Percentiles rank a stretch among this genome's conserved stretches.
phyloP scores from a whole-genome alignment of 2,888 invertebrate genomes.

The Drosophila pseudotalamancana region DNA sequence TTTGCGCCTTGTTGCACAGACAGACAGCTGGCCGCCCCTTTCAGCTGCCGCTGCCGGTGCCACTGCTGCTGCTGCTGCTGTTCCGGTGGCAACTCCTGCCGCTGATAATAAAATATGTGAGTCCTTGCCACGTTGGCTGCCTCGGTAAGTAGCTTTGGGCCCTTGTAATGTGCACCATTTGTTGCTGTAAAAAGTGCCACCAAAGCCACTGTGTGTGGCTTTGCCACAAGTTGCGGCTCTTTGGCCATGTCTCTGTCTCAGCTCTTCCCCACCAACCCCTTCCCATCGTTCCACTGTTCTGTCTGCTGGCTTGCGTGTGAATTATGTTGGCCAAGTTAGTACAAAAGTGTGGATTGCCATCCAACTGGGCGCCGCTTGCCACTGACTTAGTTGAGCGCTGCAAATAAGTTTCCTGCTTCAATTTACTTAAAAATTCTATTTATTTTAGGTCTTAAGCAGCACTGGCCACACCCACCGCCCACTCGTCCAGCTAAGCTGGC shows the following conservation, averaged over 20 bases:
- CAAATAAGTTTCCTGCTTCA: slow-evolving; percentile 67
- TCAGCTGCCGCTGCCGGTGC: not conserved
- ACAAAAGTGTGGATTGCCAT: slow-evolving; percentile 64
- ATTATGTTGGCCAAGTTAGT: slow-evolving; percentile 73
- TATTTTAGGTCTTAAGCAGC: slow-evolving; percentile 65
- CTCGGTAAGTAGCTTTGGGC: slow-evolving; percentile 59
- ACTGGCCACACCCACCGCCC: not conserved
- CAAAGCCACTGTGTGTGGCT: slow-evolving; percentile 56
- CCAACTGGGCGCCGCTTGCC: slow-evolving; percentile 15
- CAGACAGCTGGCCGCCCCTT: slow-evolving; percentile 15
- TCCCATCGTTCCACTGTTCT: accelerated
- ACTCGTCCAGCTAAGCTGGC: slow-evolving; percentile 4
- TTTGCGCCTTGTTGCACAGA: slow-evolving; percentile 74
- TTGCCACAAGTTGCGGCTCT: slow-evolving; percentile 39
- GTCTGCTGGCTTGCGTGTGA: slow-evolving; percentile 39
- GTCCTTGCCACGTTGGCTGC: slow-evolving; percentile 47
- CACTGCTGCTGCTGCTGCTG: not conserved
- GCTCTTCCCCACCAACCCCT: not conserved
- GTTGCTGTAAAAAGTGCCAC: slow-evolving; percentile 58
- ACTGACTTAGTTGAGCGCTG: slow-evolving; percentile 13
- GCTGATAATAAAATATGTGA: slow-evolving; percentile 64
- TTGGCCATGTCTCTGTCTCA: slow-evolving; percentile 19
- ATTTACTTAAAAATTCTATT: slow-evolving; percentile 78
- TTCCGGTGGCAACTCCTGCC: slow-evolving; percentile 8
- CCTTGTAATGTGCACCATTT: slow-evolving; percentile 65